These are phyloP conservation scores for Pteruthius melanotis DNA, from an alignment of 2,113 vertebrate genomes.

Conservation along the genomic window DNA sequence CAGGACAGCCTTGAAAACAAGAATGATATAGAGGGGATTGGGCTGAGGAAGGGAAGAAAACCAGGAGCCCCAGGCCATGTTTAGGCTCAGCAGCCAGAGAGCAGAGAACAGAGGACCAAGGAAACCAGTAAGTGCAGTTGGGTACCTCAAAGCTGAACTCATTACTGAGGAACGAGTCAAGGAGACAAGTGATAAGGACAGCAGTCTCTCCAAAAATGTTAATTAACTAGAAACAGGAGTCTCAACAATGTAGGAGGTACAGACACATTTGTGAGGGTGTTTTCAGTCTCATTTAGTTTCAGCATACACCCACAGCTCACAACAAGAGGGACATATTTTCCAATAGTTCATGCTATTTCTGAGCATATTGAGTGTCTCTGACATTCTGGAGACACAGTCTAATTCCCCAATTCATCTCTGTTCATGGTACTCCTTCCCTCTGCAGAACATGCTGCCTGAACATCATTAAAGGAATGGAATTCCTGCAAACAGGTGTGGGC, in stretches of 20 bases:
- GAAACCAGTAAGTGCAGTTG: background rate
- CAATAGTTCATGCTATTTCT: constrained; percentile 3
- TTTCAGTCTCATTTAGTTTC: constrained; percentile 27
- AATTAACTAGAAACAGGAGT: constrained; percentile 24
- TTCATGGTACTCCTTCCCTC: background rate
- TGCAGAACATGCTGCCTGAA: background rate
- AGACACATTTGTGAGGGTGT: background rate
- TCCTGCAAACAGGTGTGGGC: background rate
- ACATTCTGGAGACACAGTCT: background rate
- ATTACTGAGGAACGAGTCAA: background rate
- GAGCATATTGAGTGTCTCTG: background rate
- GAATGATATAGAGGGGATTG: background rate
- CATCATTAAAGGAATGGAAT: background rate
- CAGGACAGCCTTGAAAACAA: background rate
- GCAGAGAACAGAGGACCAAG: background rate
- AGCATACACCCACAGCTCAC: constrained; percentile 8
- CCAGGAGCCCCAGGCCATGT: background rate
- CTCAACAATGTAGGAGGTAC: constrained; percentile 13
- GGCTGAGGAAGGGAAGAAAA: background rate
- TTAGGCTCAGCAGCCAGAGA: background rate
- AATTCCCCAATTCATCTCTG: background rate
- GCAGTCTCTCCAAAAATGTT: background rate
- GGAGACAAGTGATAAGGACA: background rate
- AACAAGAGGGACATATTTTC: background rate
- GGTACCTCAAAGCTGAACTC: background rate